A percentile compares a stretch with the other conserved stretches of the same genome.
Conservation (phyloP, 2,888 invertebrate species). For the Euspilapteryx auroguttella region DNA sequence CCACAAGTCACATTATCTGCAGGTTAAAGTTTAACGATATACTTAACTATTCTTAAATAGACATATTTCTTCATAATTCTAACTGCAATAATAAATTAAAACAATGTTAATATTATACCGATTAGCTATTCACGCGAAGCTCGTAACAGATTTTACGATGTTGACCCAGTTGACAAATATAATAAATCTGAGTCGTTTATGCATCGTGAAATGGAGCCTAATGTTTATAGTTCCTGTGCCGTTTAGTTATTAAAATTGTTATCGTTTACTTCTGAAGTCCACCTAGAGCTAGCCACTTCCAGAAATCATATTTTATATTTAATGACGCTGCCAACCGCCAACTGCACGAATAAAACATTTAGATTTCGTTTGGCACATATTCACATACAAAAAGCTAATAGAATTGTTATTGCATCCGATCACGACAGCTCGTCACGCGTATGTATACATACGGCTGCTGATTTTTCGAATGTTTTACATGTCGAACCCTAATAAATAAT, state of each 20-base stretch:
- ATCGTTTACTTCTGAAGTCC: background rate
- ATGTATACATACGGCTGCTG: constrained; percentile 14
- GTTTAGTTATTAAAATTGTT: background rate
- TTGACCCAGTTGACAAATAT: background rate
- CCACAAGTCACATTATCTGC: too few relatives aligned
- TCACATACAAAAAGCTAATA: constrained; percentile 31
- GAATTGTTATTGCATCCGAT: constrained; percentile 29
- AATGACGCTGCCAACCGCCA: constrained; percentile 2
- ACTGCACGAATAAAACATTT: constrained; percentile 11
- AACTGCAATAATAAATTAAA: too few relatives aligned
- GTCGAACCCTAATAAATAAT: too few relatives aligned
- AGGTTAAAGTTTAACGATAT: too few relatives aligned
- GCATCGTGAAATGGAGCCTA: background rate
- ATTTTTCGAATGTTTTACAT: too few relatives aligned
- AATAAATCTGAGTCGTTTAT: background rate
- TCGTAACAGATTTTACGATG: background rate
- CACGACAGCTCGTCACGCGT: constrained; percentile 29
- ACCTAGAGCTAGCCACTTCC: background rate
- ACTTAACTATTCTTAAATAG: too few relatives aligned
- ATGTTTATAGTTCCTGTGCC: too few relatives aligned
- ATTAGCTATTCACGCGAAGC: too few relatives aligned
- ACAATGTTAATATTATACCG: too few relatives aligned
- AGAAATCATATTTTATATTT: constrained; percentile 14
- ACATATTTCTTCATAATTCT: too few relatives aligned
- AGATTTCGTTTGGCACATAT: constrained; percentile 27